phyloP scores from a whole-genome alignment of 2,113 vertebrate genomes.

The Plectropomus leopardus region DNA sequence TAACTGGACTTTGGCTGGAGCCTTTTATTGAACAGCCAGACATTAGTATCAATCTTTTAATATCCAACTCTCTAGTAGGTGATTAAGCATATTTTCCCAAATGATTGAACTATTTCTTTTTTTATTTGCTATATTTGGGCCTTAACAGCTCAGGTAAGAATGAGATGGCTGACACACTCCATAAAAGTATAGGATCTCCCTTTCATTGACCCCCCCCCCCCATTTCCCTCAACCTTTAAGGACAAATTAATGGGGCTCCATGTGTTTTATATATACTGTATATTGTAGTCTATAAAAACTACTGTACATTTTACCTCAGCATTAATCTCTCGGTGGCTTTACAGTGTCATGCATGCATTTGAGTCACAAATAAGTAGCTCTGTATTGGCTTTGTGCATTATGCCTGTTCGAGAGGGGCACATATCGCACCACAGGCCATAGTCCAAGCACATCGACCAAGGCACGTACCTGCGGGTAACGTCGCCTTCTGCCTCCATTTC shows the following conservation, averaged over 20 bases:
- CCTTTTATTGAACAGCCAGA: no score
- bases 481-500: constrained; percentile 57
- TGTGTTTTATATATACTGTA: not conserved
- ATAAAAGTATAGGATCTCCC: not conserved
- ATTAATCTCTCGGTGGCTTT: constrained; percentile 30
- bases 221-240: not conserved
- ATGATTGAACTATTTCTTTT: not conserved
- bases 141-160: not conserved
- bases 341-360: constrained; percentile 24
- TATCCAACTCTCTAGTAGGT: not conserved
- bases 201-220: no score
- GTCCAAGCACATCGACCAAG: constrained; percentile 25
- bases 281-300: not conserved
- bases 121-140: not conserved
- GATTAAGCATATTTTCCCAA: not conserved
- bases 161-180: not conserved
- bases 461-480: constrained; percentile 51
- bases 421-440: constrained; percentile 17
- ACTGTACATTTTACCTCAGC: constrained; percentile 10
- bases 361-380: constrained; percentile 38
- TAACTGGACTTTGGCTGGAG: not conserved
- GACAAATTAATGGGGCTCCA: not conserved
- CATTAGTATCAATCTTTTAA: not conserved
- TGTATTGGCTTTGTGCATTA: constrained; percentile 50
- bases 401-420: constrained; percentile 40